Evolutionary conservation across 35 echinoderm and acorn worm species (phyloP), one percentile per base, ranked within the genome.

Genomic region (Ophiothrix spiculata): DNA sequence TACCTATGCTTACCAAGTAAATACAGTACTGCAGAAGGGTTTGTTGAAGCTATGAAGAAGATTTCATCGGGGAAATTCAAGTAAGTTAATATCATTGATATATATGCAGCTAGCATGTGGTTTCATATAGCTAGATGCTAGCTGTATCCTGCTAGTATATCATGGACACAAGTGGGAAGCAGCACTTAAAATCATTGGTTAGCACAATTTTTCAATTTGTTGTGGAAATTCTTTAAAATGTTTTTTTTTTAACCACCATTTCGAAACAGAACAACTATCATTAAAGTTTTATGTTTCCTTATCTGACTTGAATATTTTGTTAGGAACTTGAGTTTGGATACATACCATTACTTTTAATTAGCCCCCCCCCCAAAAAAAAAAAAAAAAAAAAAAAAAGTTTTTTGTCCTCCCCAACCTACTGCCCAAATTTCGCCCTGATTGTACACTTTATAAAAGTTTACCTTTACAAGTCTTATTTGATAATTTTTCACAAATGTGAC

Each of bases 1-100:
- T 90, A 88, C 69, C 85, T 97, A 21, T 93, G 91, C 80, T 84
- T 97, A 34, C 88, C 95, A 69, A 83, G 85, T 32, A 85, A 82
- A 69, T 93, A 93, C 73, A 87, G 91, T 1, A 32, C 37, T 8
- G n/a, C n/a, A n/a, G n/a, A n/a, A n/a, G 23, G 40, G 16, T 92
- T 92, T 74, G 80, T 88, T 38, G 49, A 88, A 21, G 85, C 81
- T 1, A 56, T 92, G 79, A 77, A 56, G 33, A 82, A 88, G 41
- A 84, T 97, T 34, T n/a, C 79, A 39, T 45, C 77, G 25, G 90
- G 94, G 32, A 90, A 81, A 25, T 97, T 90, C 84, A 91, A 87
- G 94, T 93, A 75, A 88, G 83, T 64, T 54, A 23, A 1, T 28
- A 16, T 14, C 19, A 10, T 88, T n/a, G n/a, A n/a, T n/a, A n/a